Conservation (phyloP, 1,140 invertebrate species). For the Sycophila sp. region DNA sequence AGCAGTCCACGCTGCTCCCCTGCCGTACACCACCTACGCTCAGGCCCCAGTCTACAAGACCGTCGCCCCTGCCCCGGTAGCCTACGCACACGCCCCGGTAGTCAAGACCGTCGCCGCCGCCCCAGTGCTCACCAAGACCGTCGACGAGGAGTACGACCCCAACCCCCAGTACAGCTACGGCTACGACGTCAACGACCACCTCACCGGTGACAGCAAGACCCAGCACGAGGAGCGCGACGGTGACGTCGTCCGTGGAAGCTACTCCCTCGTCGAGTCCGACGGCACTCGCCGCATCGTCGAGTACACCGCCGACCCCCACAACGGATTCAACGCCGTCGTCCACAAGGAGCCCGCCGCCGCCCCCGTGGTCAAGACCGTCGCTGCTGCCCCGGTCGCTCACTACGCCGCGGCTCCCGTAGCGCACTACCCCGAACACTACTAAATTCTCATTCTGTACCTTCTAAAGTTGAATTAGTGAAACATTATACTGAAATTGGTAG, state of each 20-base stretch:
- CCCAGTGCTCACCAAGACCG: too few relatives aligned
- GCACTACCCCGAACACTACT: not conserved
- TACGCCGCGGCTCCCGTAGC: constrained; percentile 35
- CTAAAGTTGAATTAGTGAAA: too few relatives aligned
- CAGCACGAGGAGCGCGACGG: constrained; percentile 68
- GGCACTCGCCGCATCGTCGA: constrained; percentile 73
- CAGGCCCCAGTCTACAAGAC: constrained; percentile 20
- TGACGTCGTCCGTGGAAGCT: constrained; percentile 68
- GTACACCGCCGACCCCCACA: constrained; percentile 68
- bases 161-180: constrained; percentile 64
- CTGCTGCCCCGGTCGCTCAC: constrained; percentile 47
- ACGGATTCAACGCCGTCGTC: constrained; percentile 71
- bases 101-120: constrained; percentile 14
- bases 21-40: not conserved
- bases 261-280: constrained; percentile 73
- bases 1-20: not conserved
- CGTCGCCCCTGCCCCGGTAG: not conserved
- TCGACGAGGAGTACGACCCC: constrained; percentile 39
- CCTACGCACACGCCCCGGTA: constrained; percentile 4
- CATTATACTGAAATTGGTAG: too few relatives aligned
- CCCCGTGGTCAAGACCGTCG: constrained; percentile 32
- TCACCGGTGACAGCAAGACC: constrained; percentile 66
- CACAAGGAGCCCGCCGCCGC: constrained; percentile 66
- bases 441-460: too few relatives aligned
- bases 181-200: constrained; percentile 66